These are phyloP conservation scores for Acronicta psi DNA, from an alignment of 2,888 invertebrate species.

Conservation along the genomic window DNA sequence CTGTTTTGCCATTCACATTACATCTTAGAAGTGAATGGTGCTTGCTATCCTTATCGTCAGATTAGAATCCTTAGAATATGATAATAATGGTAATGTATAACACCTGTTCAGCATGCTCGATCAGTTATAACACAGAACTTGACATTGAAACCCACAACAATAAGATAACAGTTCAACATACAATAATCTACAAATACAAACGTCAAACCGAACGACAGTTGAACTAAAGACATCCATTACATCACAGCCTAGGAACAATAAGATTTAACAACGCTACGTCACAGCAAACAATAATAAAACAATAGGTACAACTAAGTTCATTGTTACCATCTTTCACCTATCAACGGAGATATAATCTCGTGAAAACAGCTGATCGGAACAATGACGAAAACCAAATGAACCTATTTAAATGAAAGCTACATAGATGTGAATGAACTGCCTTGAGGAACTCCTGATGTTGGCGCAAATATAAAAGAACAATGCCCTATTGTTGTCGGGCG, in stretches of 20 bases:
- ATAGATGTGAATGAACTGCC: constrained; percentile 87
- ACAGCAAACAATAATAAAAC: constrained; percentile 63
- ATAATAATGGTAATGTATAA: constrained; percentile 11
- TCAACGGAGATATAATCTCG: constrained; percentile 81
- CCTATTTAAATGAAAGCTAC: constrained; percentile 70
- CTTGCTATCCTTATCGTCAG: neutral
- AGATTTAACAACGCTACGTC: constrained; percentile 73
- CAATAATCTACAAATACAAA: constrained; percentile 56
- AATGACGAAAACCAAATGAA: constrained; percentile 86
- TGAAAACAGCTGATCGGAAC: constrained; percentile 85
- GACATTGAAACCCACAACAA: constrained; percentile 49
- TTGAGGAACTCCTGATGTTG: constrained; percentile 85
- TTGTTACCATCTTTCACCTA: constrained; percentile 78
- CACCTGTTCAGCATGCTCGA: constrained; percentile 25
- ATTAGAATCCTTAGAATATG: constrained; percentile 14
- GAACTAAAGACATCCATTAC: constrained; percentile 64
- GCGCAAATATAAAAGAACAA: constrained; percentile 88
- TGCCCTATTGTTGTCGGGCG: constrained; percentile 85
- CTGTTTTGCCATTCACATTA: constrained; percentile 22
- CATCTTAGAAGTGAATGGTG: constrained; percentile 10
- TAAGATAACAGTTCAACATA: constrained; percentile 44
- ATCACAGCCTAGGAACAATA: constrained; percentile 72
- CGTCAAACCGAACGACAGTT: constrained; percentile 56
- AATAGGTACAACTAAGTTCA: constrained; percentile 77
- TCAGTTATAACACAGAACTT: constrained; percentile 25